phyloP scores from a whole-genome alignment of 2,797 vertebrate species.

The Garrulus glandarius region DNA sequence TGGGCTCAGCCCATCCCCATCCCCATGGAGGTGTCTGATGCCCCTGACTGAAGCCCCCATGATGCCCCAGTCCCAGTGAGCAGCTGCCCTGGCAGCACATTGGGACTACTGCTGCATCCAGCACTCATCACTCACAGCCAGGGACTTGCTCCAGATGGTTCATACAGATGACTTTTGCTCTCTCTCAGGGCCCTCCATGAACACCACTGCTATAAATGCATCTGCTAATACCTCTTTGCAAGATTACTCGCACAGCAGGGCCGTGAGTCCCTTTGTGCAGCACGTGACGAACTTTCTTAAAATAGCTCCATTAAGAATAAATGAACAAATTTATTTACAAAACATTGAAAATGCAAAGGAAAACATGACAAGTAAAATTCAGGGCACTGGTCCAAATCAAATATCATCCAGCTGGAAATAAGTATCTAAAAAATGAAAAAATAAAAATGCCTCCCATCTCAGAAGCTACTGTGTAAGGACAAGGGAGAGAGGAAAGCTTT shows the following conservation, averaged over 20 bases:
- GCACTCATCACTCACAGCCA: neutral
- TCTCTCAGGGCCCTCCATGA: neutral
- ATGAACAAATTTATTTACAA: neutral
- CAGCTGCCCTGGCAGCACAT: neutral
- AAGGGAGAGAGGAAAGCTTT: neutral
- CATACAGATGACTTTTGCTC: neutral
- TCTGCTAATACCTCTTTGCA: neutral
- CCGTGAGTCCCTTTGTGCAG: neutral
- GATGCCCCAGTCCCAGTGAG: accelerated
- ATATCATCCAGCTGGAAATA: neutral
- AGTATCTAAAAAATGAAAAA: neutral
- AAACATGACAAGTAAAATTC: neutral
- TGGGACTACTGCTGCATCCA: neutral
- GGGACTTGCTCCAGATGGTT: neutral
- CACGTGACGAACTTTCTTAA: neutral
- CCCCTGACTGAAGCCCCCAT: accelerated
- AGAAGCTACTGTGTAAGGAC: neutral
- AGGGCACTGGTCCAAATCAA: neutral
- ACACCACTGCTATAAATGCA: neutral
- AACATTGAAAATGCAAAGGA: neutral
- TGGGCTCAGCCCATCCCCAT: neutral
- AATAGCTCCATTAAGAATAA: neutral
- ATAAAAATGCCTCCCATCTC: neutral
- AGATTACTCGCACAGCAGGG: neutral
- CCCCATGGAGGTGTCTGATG: neutral